Percentiles rank a stretch among this genome's conserved stretches.
Evolutionary conservation across 2,888 invertebrate species (phyloP).

Genomic region (Beris chalybata): DNA sequence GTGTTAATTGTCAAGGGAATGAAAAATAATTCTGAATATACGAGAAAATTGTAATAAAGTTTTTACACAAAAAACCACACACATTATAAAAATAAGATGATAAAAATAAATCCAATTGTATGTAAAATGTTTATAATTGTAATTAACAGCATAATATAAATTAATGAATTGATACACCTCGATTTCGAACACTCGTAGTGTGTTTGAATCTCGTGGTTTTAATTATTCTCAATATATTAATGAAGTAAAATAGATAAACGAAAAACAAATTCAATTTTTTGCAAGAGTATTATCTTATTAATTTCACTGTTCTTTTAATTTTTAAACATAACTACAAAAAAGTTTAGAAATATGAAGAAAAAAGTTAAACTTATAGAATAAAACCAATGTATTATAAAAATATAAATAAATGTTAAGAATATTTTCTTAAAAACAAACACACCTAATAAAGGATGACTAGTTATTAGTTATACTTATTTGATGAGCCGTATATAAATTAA

Average conservation of each 20-base stretch:
- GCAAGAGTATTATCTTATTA: constrained; percentile 7
- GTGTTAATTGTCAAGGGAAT: too few species aligned
- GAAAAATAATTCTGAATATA: too few species aligned
- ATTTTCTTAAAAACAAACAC: background rate
- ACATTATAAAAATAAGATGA: background rate
- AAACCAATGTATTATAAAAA: constrained; percentile 1
- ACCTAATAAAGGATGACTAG: background rate
- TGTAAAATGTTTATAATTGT: background rate
- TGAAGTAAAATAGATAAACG: background rate
- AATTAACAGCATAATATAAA: background rate
- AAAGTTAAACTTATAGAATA: background rate
- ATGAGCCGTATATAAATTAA: background rate
- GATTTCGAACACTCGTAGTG: background rate
- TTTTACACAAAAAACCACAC: background rate
- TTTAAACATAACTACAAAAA: background rate
- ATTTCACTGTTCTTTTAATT: background rate
- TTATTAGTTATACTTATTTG: background rate
- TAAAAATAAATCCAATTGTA: background rate
- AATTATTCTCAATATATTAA: too few species aligned
- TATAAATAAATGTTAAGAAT: background rate
- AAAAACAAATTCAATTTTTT: background rate
- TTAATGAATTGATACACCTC: background rate
- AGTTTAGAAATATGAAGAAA: background rate
- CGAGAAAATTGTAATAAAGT: too few species aligned
- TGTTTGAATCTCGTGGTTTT: background rate